A percentile compares a stretch with the other conserved stretches of the same genome.
Evolutionary conservation across 2,797 vertebrate species (phyloP).

Genomic region (Leucoraja ocellata): DNA sequence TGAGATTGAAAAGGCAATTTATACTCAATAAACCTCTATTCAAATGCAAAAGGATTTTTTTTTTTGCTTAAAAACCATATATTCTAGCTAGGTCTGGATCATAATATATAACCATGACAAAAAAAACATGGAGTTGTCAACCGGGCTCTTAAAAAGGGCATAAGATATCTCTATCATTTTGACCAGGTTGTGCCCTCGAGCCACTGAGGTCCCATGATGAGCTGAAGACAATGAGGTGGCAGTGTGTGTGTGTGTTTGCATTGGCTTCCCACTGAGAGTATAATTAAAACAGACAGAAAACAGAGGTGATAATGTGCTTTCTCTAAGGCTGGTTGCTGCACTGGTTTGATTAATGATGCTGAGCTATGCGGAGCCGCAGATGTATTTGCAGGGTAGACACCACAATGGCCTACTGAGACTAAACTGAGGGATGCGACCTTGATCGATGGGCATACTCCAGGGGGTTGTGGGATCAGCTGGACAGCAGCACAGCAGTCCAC

Average conservation of each 20-base stretch:
- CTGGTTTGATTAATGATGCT: constrained; percentile 70
- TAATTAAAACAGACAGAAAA: constrained; percentile 79
- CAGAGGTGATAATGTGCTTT: constrained; percentile 58
- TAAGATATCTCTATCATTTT: constrained; percentile 46
- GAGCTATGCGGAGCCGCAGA: constrained; percentile 58
- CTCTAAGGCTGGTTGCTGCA: constrained; percentile 44
- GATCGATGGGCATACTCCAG: constrained; percentile 38
- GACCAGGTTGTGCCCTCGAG: constrained; percentile 55
- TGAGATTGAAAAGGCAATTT: constrained; percentile 3
- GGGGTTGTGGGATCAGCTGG: constrained; percentile 43
- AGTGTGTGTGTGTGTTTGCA: constrained; percentile 50
- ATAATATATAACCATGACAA: constrained; percentile 34
- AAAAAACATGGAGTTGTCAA: constrained; percentile 41
- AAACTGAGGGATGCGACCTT: constrained; percentile 40
- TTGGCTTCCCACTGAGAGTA: constrained; percentile 69
- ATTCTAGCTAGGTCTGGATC: neutral
- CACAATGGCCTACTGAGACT: constrained; percentile 37
- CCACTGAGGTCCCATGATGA: constrained; percentile 45
- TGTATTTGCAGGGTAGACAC: constrained; percentile 53
- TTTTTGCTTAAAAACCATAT: neutral
- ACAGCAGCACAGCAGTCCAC: constrained; percentile 29
- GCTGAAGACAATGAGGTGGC: constrained; percentile 40
- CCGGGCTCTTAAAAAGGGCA: constrained; percentile 45
- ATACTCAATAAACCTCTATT: neutral
- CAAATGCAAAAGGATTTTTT: neutral